Conservation (phyloP, 2,797 vertebrate species). For the Lacerta agilis region DNA sequence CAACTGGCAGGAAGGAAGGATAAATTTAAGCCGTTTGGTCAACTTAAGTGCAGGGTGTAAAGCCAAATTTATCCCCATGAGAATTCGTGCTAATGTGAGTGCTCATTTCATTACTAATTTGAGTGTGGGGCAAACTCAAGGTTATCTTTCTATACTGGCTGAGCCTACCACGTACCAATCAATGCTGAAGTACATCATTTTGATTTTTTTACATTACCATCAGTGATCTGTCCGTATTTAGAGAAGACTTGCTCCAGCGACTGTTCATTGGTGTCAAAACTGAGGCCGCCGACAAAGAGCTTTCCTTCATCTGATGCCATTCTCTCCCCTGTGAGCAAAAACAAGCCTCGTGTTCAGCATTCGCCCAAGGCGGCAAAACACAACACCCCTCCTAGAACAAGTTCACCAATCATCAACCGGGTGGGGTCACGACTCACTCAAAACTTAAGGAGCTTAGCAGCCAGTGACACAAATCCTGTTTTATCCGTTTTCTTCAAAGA, state of each 20-base stretch:
- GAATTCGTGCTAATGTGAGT: too few species aligned
- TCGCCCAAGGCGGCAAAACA: not conserved
- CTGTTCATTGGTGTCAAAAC: slow-evolving; percentile 94
- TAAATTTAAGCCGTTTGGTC: not conserved
- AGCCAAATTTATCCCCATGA: too few species aligned
- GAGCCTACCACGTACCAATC: accelerated
- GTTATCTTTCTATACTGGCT: not conserved
- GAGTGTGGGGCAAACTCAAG: not conserved
- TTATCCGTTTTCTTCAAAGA: too few species aligned
- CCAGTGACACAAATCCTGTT: too few species aligned
- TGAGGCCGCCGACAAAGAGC: slow-evolving; percentile 93
- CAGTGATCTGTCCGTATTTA: slow-evolving; percentile 91
- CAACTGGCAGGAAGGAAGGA: slow-evolving; percentile 75
- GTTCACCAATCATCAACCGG: not conserved
- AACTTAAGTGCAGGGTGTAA: too few species aligned
- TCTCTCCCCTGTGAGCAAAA: slow-evolving; percentile 53
- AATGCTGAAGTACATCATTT: accelerated
- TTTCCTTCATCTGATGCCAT: slow-evolving; percentile 94
- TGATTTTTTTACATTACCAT: slow-evolving; percentile 77
- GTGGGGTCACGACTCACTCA: too few species aligned
- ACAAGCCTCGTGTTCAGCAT: not conserved
- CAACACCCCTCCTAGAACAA: not conserved
- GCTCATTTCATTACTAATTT: not conserved
- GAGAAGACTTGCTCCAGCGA: slow-evolving; percentile 91
- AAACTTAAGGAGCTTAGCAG: too few species aligned